Base-by-base conservation (phyloP, 2,888 invertebrate species). In the Epinotia ramella region DNA sequence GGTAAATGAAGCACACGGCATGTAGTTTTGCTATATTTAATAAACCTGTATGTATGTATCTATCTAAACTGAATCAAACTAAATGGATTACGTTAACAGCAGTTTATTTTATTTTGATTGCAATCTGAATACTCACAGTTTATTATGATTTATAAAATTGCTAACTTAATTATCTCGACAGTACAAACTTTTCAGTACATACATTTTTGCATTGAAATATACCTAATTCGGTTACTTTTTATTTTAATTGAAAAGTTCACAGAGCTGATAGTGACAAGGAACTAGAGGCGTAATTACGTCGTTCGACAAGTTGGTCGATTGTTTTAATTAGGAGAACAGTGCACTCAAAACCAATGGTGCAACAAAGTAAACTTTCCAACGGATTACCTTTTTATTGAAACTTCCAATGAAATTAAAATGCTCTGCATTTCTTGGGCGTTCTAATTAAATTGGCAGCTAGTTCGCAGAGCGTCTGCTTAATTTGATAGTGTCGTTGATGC, bases 391-490 rank as follows among this genome's bases (percentile, higher is more conserved):
- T 76, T 72, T 67, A 76, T 76, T 66, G 66, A 71, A 72, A 72
- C 66, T 62, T 57, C 56, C 44, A 76, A 76, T 76, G 40, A 72
- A 76, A 76, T 76, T 76, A 67, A 72, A 76, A 64, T 63, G 78
- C 77, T 62, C 62, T 49, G 73, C 74, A 69, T 66, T 73, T 66
- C 69, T 67, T 64, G 80, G 79, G 80, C 76, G 78, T 77, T 80
- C 84, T 90, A 89, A 90, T 90, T 88, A 88, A 88, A 88, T 90
- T 87, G 87, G 84, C 85, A 86, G 84, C 84, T 86, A 83, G 86
- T 87, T 86, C 81, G 82, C 84, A 85, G 87, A 86, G 86, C 86
- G 84, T 86, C 84, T 87, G 85, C 87, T 87, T 89, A 89, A 89
- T 87, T 88, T 87, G 86, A 89, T 89, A 89, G 89, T 89, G 88